Conservation (phyloP, 1,140 invertebrate species). For the Anagrus nilaparvatae region DNA sequence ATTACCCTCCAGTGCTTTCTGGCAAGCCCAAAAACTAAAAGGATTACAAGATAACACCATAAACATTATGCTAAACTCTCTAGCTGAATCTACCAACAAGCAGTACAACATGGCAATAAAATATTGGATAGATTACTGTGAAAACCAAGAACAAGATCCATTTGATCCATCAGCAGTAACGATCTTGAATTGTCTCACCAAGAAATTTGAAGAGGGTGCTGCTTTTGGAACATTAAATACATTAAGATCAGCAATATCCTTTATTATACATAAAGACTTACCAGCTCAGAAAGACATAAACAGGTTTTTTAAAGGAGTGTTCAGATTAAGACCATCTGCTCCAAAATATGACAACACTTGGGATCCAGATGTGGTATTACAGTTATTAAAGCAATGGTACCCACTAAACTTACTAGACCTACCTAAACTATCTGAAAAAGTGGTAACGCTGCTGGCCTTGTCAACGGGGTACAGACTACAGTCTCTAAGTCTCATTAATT, state of each 20-base stretch:
- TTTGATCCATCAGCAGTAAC: background rate
- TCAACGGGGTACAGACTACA: conserved; percentile 1
- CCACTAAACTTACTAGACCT: background rate
- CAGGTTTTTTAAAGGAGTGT: conserved; percentile 7
- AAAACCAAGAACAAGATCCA: background rate
- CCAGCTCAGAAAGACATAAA: background rate
- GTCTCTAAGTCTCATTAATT: background rate
- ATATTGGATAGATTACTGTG: conserved; percentile 9
- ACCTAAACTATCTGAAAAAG: background rate
- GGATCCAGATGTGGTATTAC: conserved; percentile 6
- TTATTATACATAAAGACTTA: background rate
- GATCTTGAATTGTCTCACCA: background rate
- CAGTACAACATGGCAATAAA: conserved; percentile 9
- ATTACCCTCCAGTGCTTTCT: conserved; percentile 9
- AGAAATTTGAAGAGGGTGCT: background rate
- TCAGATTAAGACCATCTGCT: background rate
- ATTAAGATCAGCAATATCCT: background rate
- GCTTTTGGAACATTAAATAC: background rate
- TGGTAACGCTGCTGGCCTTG: conserved; percentile 5
- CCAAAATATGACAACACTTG: conserved; percentile 10
- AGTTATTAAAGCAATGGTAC: background rate
- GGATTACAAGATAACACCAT: background rate
- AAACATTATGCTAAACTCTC: background rate
- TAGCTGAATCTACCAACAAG: conserved; percentile 1
- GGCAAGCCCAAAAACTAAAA: conserved; percentile 1